Evolutionary conservation across 2,797 vertebrate genomes (phyloP), one percentile per base, ranked within the genome.

Genomic region (Gouania willdenowi): DNA sequence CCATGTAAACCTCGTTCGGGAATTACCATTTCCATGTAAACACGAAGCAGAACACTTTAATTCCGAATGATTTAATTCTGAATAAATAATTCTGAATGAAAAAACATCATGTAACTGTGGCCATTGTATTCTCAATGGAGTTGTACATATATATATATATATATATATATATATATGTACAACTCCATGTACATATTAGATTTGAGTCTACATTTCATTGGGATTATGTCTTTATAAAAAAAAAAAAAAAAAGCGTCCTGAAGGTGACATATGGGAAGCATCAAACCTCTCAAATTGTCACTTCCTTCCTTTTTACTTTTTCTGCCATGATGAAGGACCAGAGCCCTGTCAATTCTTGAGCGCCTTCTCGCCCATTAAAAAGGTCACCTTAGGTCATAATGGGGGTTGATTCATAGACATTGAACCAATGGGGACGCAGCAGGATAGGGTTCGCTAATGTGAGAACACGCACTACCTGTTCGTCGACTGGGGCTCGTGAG

Each of bases 181-280:
- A n/a, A n/a, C n/a, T n/a, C n/a, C n/a, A n/a, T n/a, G n/a, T n/a
- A n/a, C n/a, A n/a, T n/a, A n/a, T n/a, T n/a, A n/a, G n/a, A n/a
- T n/a, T n/a, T n/a, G n/a, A n/a, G n/a, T n/a, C n/a, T n/a, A n/a
- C n/a, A n/a, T n/a, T n/a, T n/a, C n/a, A n/a, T n/a, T n/a, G n/a
- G n/a, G n/a, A n/a, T n/a, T n/a, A n/a, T n/a, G n/a, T n/a, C n/a
- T n/a, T n/a, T n/a, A n/a, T n/a, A n/a, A n/a, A n/a, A n/a, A n/a
- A n/a, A n/a, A n/a, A n/a, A 48, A 26, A 53, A 54, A 41, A 31
- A 9, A 41, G 39, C 29, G 48, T 7, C 51, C 46, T 15, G 20
- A 41, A 49, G 3, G 46, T 40, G 54, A 63, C 82, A 86, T 74
- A 60, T 86, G 86, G 80, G 72, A 85, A 60, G 66, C 62, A 79